Percentiles rank a stretch among this genome's conserved stretches.
Conservation (phyloP, 2,113 vertebrate species). For the Numenius arquata region DNA sequence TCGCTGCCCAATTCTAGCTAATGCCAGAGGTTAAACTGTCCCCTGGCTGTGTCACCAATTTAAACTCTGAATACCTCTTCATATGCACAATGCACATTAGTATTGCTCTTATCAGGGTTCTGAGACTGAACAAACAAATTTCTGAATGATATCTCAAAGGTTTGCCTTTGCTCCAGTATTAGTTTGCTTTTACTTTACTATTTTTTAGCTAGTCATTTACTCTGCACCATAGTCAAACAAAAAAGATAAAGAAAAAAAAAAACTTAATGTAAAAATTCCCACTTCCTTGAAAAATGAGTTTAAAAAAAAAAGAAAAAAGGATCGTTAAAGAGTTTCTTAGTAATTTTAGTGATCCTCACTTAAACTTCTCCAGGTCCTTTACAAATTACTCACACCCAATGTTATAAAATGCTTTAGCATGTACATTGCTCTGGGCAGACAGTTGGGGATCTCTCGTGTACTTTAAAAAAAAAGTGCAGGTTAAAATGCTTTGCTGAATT, state of each 20-base stretch:
- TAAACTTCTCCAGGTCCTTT: not conserved
- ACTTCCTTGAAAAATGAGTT: not conserved
- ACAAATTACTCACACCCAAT: not conserved
- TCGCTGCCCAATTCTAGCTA: conserved; percentile 8
- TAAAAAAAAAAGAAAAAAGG: not conserved
- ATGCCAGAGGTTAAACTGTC: conserved; percentile 58
- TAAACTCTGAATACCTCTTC: not conserved
- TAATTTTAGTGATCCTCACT: not conserved
- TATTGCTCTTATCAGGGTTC: not conserved
- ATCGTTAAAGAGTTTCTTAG: not conserved
- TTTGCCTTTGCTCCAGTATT: not conserved
- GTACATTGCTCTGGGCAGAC: not conserved
- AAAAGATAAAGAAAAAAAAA: not conserved
- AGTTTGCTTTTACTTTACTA: not conserved
- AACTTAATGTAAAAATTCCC: not conserved
- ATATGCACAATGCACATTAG: not conserved
- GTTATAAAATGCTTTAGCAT: not conserved
- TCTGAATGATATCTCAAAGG: not conserved
- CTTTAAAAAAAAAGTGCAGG: not conserved
- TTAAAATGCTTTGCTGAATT: not conserved
- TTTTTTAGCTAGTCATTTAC: not conserved
- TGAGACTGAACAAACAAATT: not conserved
- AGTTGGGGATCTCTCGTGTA: not conserved
- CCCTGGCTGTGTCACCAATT: conserved; percentile 10
- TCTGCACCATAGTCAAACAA: not conserved